A percentile compares a stretch with the other conserved stretches of the same genome.
Evolutionary conservation across 2,797 vertebrate genomes (phyloP).

Genomic region (Phylloscopus collybita): DNA sequence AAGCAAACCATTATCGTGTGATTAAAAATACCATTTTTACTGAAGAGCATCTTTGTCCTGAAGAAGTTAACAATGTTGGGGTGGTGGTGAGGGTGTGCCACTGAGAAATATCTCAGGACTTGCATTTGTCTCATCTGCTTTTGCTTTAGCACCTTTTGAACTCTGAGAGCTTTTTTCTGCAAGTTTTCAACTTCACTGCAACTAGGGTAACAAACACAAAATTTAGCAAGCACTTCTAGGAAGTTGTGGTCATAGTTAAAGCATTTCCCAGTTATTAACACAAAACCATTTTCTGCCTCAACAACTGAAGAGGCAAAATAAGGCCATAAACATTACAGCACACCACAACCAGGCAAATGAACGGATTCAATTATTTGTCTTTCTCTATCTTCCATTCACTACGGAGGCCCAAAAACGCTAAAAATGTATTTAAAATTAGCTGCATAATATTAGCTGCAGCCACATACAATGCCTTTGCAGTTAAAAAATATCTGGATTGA

Average conservation of each 20-base stretch:
- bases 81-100: not conserved
- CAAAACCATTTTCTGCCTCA: not conserved
- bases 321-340: not conserved
- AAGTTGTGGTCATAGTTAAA: not conserved
- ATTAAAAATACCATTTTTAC: not conserved
- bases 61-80: not conserved
- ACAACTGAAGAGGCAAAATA: not conserved
- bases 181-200: not conserved
- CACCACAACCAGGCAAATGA: not conserved
- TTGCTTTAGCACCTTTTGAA: not conserved
- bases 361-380: not conserved
- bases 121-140: not conserved
- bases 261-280: not conserved
- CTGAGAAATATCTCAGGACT: not conserved
- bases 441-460: not conserved
- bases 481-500: not conserved
- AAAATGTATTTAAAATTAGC: not conserved
- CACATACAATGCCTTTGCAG: not conserved
- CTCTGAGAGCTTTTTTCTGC: not conserved
- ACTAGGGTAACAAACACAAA: not conserved
- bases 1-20: not conserved
- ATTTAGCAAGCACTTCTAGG: not conserved
- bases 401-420: not conserved
- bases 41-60: not conserved
- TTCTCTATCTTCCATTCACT: not conserved